Evolutionary conservation across 1,140 invertebrate species (phyloP).

Genomic region (Achatina immaculata): DNA sequence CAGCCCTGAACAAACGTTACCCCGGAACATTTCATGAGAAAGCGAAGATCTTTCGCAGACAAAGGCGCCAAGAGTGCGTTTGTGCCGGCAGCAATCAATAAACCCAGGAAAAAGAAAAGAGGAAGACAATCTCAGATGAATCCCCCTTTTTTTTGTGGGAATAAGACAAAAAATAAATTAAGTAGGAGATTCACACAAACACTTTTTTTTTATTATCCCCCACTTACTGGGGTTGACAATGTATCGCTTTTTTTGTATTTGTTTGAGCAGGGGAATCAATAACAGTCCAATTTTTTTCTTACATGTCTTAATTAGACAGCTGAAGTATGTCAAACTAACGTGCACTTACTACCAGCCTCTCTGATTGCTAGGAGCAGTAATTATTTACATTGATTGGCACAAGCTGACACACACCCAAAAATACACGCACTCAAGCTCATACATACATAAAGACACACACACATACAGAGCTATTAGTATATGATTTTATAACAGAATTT

Average conservation of each 20-base stretch:
- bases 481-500: too few species aligned
- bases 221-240: not conserved
- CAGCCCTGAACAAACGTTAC: conserved; percentile 11
- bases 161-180: conserved; percentile 3
- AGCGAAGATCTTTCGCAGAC: conserved; percentile 4
- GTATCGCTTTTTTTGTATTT: conserved; percentile 1
- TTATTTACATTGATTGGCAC: not conserved
- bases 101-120: not conserved
- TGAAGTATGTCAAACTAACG: not conserved
- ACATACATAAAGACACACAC: too few species aligned
- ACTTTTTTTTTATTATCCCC: not conserved
- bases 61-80: conserved; percentile 12
- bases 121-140: not conserved
- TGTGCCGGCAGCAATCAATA: not conserved
- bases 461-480: too few species aligned
- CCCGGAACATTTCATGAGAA: not conserved
- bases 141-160: conserved; percentile 1
- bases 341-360: not conserved
- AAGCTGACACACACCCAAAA: not conserved
- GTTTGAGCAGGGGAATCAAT: not conserved
- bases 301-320: not conserved
- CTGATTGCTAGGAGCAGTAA: not conserved
- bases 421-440: not conserved
- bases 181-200: not conserved
- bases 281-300: not conserved